A percentile compares a stretch with the other conserved stretches of the same genome.
Conservation (phyloP, 2,797 vertebrate species). For the Semaprochilodus insignis region DNA sequence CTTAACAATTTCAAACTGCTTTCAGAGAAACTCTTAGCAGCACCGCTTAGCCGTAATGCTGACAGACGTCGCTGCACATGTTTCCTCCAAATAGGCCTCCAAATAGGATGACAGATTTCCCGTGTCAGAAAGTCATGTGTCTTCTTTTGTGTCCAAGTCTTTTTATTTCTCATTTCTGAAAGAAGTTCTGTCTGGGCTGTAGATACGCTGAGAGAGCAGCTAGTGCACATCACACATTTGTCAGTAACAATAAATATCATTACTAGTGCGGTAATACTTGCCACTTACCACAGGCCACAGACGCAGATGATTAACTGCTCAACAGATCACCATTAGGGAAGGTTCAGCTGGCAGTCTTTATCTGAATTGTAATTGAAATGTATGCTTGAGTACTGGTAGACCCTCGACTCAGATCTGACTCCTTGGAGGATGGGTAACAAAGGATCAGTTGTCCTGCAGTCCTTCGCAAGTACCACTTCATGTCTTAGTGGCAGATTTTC, state of each 20-base stretch:
- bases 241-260: not conserved
- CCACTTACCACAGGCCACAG: not conserved
- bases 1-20: constrained; percentile 10
- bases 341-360: not conserved
- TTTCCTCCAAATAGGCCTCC: not conserved
- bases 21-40: constrained; percentile 2
- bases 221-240: not conserved
- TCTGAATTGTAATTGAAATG: not conserved
- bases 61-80: not conserved
- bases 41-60: not conserved
- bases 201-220: not conserved
- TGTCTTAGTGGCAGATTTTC: too few species aligned
- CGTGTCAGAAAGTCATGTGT: not conserved
- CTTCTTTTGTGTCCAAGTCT: not conserved
- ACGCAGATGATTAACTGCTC: not conserved
- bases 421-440: not conserved
- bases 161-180: not conserved
- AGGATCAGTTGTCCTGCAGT: not conserved
- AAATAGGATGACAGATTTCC: not conserved
- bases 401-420: not conserved
- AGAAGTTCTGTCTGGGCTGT: not conserved
- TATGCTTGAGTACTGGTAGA: not conserved
- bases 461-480: not conserved
- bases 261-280: not conserved
- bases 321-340: not conserved